Conservation (phyloP, 2,797 vertebrate species). For the Holocentrus rufus region DNA sequence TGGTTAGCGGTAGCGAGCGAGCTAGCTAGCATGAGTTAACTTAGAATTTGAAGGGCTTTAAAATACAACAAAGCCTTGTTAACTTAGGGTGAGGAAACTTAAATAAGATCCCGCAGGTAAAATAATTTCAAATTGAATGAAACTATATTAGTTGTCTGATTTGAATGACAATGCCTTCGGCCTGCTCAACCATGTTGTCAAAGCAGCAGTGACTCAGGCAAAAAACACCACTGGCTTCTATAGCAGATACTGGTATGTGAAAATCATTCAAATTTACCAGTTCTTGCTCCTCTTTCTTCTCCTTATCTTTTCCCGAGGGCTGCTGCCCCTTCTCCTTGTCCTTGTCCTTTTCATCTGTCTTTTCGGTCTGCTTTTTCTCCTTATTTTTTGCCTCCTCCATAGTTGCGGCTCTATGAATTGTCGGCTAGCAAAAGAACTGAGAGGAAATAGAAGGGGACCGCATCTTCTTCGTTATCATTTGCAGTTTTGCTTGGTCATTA, state of each 20-base stretch:
- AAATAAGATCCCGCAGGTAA: not conserved
- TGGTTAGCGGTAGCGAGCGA: conserved; percentile 36
- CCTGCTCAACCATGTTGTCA: conserved; percentile 70
- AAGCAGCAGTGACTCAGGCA: conserved; percentile 85
- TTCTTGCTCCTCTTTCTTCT: conserved; percentile 86
- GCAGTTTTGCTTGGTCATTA: not conserved
- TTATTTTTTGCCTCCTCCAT: conserved; percentile 86
- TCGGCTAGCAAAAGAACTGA: conserved; percentile 50
- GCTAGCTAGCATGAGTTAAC: conserved; percentile 5
- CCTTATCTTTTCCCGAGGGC: conserved; percentile 83
- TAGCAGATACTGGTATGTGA: conserved; percentile 27
- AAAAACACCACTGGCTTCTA: conserved; percentile 58
- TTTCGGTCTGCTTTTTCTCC: conserved; percentile 81
- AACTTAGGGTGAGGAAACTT: accelerated
- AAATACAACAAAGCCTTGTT: not conserved
- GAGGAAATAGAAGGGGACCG: not conserved
- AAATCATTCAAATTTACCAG: conserved; percentile 70
- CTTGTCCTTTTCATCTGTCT: conserved; percentile 83
- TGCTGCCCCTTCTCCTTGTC: conserved; percentile 80
- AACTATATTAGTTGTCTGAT: accelerated
- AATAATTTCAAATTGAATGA: accelerated
- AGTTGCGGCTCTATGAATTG: conserved; percentile 47
- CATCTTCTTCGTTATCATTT: conserved; percentile 35
- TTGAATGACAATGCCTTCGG: conserved; percentile 36
- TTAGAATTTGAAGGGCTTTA: not conserved